These are phyloP conservation scores for Abramis brama DNA, from an alignment of 2,113 vertebrate species.

Conservation along the genomic window DNA sequence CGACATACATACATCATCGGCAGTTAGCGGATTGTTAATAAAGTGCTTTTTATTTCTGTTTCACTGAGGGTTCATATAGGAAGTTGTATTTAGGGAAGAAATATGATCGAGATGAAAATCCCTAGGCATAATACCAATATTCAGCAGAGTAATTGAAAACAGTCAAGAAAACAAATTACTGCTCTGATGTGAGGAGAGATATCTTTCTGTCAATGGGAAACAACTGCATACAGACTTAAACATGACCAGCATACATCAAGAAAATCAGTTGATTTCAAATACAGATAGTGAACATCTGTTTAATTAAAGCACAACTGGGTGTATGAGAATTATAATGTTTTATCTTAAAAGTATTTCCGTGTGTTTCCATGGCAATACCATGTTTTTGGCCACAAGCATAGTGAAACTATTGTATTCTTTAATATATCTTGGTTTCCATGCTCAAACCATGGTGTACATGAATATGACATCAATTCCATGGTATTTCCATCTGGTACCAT, in stretches of 20 bases:
- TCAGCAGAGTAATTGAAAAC: constrained; percentile 33
- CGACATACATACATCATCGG: neutral
- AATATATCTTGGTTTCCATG: neutral
- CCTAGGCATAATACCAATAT: constrained; percentile 29
- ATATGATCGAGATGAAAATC: constrained; percentile 21
- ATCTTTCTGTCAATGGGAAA: constrained; percentile 38
- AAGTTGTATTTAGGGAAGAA: constrained; percentile 7
- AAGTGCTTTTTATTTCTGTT: constrained; percentile 31
- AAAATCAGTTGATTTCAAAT: neutral
- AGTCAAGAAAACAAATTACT: constrained; percentile 50
- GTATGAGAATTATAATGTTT: neutral
- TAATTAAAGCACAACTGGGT: neutral
- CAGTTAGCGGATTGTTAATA: constrained; percentile 32
- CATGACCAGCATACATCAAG: constrained; percentile 7
- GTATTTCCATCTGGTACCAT: neutral
- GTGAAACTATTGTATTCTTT: neutral
- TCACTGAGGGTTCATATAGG: constrained; percentile 19
- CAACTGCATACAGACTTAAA: neutral
- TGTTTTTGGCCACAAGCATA: neutral
- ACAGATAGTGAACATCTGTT: neutral
- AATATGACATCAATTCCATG: neutral
- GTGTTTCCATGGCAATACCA: neutral
- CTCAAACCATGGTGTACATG: neutral
- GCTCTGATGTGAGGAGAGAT: constrained; percentile 45
- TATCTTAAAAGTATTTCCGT: neutral